These are phyloP conservation scores for Tenrec ecaudatus DNA, from an alignment of 2,113 vertebrate species.

Conservation along the genomic window DNA sequence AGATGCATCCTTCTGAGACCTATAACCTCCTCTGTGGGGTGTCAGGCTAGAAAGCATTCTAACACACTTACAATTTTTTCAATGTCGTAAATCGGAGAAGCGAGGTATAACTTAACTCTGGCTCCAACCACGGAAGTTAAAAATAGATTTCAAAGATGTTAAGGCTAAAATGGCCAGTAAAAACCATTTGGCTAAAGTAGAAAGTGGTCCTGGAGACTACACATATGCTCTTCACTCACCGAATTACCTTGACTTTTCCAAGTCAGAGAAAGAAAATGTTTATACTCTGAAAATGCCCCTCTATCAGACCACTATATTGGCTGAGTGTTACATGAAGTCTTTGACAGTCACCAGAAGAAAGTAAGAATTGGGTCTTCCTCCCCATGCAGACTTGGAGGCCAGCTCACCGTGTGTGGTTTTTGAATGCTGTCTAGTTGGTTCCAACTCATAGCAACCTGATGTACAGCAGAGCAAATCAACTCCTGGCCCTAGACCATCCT, in stretches of 20 bases:
- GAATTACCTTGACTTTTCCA: not conserved
- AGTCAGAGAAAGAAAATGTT: not conserved
- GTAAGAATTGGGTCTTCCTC: not conserved
- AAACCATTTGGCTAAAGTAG: not conserved
- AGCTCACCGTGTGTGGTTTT: not conserved
- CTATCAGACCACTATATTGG: not conserved
- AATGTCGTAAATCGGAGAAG: not conserved
- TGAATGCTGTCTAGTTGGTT: no score
- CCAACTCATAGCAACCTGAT: no score
- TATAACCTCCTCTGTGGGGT: not conserved
- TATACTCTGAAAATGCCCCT: not conserved
- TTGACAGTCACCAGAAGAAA: not conserved
- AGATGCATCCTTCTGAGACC: not conserved
- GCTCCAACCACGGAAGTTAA: not conserved
- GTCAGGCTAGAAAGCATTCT: constrained; percentile 1
- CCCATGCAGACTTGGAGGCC: not conserved
- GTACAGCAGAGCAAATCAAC: no score
- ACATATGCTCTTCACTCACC: not conserved
- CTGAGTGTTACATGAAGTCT: not conserved
- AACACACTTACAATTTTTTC: not conserved
- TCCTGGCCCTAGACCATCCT: no score
- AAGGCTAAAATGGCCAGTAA: not conserved
- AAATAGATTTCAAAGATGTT: not conserved
- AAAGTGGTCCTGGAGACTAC: not conserved
- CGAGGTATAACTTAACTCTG: not conserved